Base-by-base conservation (phyloP, 2,797 vertebrate species). In the Pygocentrus nattereri region DNA sequence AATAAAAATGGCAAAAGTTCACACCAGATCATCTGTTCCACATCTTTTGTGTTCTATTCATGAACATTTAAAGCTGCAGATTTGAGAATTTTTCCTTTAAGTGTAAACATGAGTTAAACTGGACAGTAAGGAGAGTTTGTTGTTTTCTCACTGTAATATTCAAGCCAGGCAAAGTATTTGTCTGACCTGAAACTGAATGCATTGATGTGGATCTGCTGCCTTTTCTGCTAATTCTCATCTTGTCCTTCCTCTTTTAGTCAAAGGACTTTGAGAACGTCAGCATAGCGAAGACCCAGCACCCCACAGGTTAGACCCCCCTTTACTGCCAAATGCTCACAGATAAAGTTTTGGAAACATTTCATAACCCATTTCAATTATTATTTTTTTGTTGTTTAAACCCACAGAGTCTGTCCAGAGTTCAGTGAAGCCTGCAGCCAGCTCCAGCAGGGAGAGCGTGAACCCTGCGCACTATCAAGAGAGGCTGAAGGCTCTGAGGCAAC, bases 381-480 rank as follows among this genome's bases (percentile, higher is more conserved):
- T n/a, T n/a, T n/a, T n/a, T n/a, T n/a, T n/a, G n/a, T n/a, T n/a
- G n/a, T n/a, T n/a, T n/a, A n/a, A 72, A 50, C 8, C 95, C 96
- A 79, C 89, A 96, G 86, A 95, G 96, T 27, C 86, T 5, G 80
- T 75, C 78, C 90, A 91, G 23, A 83, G 74, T 68, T 12, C 80
- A 1, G 91, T 91, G 1, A 49, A 68, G 58, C 86, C 92, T 16
- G 89, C 83, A 88, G 94, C 89, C 0, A 1, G 15, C 12, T 52
- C 59, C 47, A 18, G 27, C 10, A 18, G 97, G 58, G 97, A 96
- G 78, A 94, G 97, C 82, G 91, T 97, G 38, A 97, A 96, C 58
- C 96, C 97, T 4, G 97, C 97, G 0, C 96, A 97, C 68, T 99
- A 98, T 91, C 93, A 98, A 76, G 97, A 99, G 91, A 95, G 97